Conservation (phyloP, 2,888 invertebrate species). For the Sinopyrophorus schimmeli region DNA sequence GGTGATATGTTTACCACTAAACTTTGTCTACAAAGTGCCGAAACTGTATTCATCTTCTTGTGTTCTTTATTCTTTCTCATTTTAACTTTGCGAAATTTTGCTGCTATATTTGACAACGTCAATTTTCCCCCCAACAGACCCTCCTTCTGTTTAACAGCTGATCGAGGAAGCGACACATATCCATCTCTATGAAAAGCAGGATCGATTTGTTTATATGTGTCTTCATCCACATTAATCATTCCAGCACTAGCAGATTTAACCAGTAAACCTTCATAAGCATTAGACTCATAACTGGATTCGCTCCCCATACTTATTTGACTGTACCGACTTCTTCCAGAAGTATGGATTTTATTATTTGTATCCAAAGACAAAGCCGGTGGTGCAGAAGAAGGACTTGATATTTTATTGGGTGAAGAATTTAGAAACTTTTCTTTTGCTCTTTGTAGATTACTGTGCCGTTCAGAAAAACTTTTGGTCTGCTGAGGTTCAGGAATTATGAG, state of each 20-base stretch:
- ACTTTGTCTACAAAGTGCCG: conserved; percentile 75
- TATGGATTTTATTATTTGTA: conserved; percentile 32
- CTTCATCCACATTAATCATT: conserved; percentile 72
- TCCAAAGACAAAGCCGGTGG: conserved; percentile 18
- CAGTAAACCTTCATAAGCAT: conserved; percentile 55
- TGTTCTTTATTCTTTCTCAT: conserved; percentile 50
- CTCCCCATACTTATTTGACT: conserved; percentile 69
- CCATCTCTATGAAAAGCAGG: conserved; percentile 53
- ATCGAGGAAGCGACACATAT: conserved; percentile 60
- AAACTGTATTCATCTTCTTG: conserved; percentile 63
- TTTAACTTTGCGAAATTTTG: conserved; percentile 63
- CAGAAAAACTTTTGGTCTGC: conserved; percentile 42
- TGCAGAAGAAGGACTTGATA: conserved; percentile 33
- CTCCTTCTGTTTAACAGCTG: conserved; percentile 44
- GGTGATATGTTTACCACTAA: conserved; percentile 64
- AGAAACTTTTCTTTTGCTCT: conserved; percentile 76
- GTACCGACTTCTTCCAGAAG: conserved; percentile 44
- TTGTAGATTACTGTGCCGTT: conserved; percentile 64
- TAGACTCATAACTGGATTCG: conserved; percentile 57
- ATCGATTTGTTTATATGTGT: conserved; percentile 62
- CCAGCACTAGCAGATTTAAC: conserved; percentile 76
- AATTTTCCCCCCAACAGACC: conserved; percentile 53
- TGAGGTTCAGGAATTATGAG: conserved; percentile 31
- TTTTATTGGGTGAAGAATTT: conserved; percentile 34
- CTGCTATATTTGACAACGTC: conserved; percentile 62